phyloP scores from a whole-genome alignment of 1,140 invertebrate genomes.

The Scylla paramamosain region DNA sequence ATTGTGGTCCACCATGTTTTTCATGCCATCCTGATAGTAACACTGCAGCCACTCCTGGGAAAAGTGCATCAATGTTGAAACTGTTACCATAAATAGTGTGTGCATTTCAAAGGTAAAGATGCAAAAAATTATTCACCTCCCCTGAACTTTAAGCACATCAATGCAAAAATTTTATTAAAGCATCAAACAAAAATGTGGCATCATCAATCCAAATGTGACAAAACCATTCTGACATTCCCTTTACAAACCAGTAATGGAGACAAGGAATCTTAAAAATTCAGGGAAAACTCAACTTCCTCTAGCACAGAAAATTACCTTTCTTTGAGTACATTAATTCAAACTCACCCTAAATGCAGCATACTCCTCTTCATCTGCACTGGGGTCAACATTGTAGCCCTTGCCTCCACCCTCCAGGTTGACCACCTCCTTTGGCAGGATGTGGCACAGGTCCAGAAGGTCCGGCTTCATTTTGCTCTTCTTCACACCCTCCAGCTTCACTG shows the following conservation, averaged over 20 bases:
- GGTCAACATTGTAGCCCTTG: constrained; percentile 77
- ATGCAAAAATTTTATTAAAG: no score
- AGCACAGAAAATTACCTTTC: no score
- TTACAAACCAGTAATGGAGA: no score
- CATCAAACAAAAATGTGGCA: no score
- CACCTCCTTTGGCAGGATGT: constrained; percentile 79
- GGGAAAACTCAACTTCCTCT: no score
- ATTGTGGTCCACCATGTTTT: constrained; percentile 80
- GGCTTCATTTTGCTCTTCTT: constrained; percentile 75
- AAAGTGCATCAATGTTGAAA: not conserved
- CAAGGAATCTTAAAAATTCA: no score
- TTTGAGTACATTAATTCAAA: no score
- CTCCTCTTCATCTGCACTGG: constrained; percentile 77
- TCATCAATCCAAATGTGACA: no score
- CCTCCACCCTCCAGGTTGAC: constrained; percentile 78
- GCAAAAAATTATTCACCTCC: no score
- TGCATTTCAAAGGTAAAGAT: not conserved
- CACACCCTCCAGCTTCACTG: not conserved
- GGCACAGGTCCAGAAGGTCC: constrained; percentile 79
- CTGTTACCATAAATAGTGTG: not conserved
- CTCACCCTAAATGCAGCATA: constrained; percentile 78
- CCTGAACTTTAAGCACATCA: no score
- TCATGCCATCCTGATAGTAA: constrained; percentile 80
- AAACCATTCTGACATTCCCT: no score
- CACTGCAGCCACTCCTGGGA: constrained; percentile 79